phyloP scores from a whole-genome alignment of 2,797 vertebrate genomes.

The Eutrigla gurnardus region DNA sequence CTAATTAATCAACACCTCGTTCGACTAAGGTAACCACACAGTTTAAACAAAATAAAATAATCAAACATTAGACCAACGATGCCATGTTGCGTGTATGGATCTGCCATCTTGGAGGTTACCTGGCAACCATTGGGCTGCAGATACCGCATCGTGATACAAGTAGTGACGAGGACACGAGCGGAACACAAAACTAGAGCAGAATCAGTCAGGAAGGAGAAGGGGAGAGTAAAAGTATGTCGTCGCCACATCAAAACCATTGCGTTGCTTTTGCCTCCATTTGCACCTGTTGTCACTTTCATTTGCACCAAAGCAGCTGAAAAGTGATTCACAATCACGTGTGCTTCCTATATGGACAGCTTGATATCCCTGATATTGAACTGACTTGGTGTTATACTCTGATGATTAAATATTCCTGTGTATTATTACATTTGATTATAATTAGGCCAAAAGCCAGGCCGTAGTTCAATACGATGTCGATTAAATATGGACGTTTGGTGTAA shows the following conservation, averaged over 20 bases:
- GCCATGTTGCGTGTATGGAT: neutral
- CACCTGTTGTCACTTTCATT: neutral
- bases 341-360: no score
- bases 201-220: neutral
- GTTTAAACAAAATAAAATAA: neutral
- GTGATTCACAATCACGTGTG: no score
- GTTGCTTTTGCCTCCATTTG: neutral
- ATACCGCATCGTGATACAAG: neutral
- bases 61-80: neutral
- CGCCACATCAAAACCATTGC: neutral
- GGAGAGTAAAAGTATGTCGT: neutral
- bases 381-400: no score
- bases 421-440: neutral
- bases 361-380: no score
- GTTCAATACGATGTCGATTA: neutral
- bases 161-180: neutral
- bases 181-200: neutral
- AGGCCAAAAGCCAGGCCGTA: neutral
- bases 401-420: no score
- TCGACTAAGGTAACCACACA: neutral
- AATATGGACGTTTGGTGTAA: slow-evolving; percentile 13
- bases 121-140: neutral
- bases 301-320: no score
- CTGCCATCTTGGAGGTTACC: neutral
- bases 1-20: slow-evolving; percentile 2